Evolutionary conservation across 1,140 invertebrate genomes (phyloP).

Genomic region (Hypothenemus hampei): DNA sequence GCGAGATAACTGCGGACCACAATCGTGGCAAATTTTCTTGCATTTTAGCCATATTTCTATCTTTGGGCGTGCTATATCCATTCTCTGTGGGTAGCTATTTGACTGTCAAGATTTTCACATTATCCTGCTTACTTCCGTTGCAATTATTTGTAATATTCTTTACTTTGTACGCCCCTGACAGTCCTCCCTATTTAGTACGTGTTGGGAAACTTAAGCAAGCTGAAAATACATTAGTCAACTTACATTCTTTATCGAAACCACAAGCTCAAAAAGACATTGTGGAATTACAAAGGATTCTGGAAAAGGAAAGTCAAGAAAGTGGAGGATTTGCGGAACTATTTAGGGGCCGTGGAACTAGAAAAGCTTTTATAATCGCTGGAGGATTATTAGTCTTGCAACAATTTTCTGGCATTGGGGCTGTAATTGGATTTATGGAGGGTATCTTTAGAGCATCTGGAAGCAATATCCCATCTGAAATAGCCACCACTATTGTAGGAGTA

Average conservation of each 20-base stretch:
- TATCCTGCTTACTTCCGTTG: conserved; percentile 48
- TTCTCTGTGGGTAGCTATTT: conserved; percentile 58
- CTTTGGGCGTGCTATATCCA: conserved; percentile 36
- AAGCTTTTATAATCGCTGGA: conserved; percentile 67
- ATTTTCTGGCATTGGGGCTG: conserved; percentile 77
- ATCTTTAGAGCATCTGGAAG: conserved; percentile 68
- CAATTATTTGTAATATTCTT: conserved; percentile 52
- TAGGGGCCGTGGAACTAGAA: conserved; percentile 49
- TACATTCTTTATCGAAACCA: conserved; percentile 56
- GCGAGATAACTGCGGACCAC: conserved; percentile 47
- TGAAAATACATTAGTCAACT: conserved; percentile 53
- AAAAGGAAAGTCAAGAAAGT: conserved; percentile 37
- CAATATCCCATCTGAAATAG: conserved; percentile 50
- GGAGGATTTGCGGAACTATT: conserved; percentile 20
- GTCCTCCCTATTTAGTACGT: conserved; percentile 66
- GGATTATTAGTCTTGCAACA: conserved; percentile 83
- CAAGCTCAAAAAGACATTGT: conserved; percentile 18
- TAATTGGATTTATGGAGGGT: conserved; percentile 71
- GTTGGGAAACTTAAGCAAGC: conserved; percentile 56
- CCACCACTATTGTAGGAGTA: conserved; percentile 70
- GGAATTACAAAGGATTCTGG: conserved; percentile 10
- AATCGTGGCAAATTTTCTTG: conserved; percentile 35
- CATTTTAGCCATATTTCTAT: conserved; percentile 33
- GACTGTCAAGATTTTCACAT: conserved; percentile 51
- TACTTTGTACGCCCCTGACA: conserved; percentile 58